Base-by-base conservation (phyloP, 1,140 invertebrate species). In the Heliconius congener region DNA sequence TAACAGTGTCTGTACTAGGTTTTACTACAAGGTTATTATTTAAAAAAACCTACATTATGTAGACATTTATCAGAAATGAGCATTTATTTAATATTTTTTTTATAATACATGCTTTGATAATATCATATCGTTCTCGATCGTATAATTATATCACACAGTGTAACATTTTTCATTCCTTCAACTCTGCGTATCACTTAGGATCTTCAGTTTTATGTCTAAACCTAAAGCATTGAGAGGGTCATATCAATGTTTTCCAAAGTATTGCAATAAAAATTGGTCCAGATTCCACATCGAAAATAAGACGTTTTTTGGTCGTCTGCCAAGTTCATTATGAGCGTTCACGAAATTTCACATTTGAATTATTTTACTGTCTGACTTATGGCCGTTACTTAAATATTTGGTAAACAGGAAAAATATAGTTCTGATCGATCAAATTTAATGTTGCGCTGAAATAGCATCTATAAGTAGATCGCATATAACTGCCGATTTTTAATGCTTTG, bases 271-370 rank as follows among this genome's bases (percentile, higher is more conserved):
- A 94, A 94, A 93, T 93, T 88, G 91, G 92, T 94, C 91, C 90
- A 94, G 91, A 94, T 94, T 94, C 93, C 93, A 90, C 89, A 93
- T 94, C 93, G 92, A 94, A 94, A 94, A 94, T 94, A 94, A 94
- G 92, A 94, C 92, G 91, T 94, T 92, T 91, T 93, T 94, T 94
- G 93, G 92, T 93, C 89, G 90, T 78, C 81, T 93, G 92, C 93
- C 93, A 94, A 94, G 91, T 94, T 94, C 93, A 94, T 94, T 94
- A 94, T 94, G 91, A 94, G 90, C 90, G 93, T 94, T 94, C 92
- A 93, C 94, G 93, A 94, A 94, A 93, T 94, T 94, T 94, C 91
- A 93, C 93, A 94, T 94, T 94, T 93, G 93, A 94, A 94, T 94
- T 94, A 94, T 94, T 94, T 94, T 93, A 94, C 92, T 92, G 91